Conservation (phyloP, 30 jellyfish, hydroid and myxozoan species). For the Phacellophora camtschatica region DNA sequence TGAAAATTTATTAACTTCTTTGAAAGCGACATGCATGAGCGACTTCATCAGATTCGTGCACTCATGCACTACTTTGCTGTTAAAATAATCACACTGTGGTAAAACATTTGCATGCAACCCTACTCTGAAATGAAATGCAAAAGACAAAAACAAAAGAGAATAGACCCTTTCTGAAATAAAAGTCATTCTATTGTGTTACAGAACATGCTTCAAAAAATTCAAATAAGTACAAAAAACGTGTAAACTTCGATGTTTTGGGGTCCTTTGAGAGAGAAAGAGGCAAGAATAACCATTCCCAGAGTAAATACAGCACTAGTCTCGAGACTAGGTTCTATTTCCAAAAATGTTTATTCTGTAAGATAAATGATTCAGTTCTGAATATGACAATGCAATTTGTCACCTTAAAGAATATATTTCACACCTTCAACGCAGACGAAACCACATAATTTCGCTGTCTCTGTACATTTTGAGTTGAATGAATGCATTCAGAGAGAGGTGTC, state of each 20-base stretch:
- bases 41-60: conserved; percentile 12
- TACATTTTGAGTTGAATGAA: neutral
- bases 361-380: neutral
- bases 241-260: no score
- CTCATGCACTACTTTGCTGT: conserved; percentile 25
- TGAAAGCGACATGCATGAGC: conserved; percentile 23
- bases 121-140: no score
- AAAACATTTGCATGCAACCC: no score
- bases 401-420: neutral
- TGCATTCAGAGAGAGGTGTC: neutral
- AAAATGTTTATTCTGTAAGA: neutral
- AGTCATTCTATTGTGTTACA: no score
- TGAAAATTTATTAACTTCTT: conserved; percentile 33
- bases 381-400: neutral
- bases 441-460: neutral
- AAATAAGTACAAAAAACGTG: no score
- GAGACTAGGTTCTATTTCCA: neutral
- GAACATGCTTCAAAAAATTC: no score
- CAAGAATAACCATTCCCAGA: no score
- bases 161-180: no score
- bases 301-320: no score
- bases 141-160: no score
- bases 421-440: neutral
- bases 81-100: neutral
- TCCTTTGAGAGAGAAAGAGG: no score